Evolutionary conservation across 1,140 invertebrate genomes (phyloP).

Genomic region (Heliothis subflexa): DNA sequence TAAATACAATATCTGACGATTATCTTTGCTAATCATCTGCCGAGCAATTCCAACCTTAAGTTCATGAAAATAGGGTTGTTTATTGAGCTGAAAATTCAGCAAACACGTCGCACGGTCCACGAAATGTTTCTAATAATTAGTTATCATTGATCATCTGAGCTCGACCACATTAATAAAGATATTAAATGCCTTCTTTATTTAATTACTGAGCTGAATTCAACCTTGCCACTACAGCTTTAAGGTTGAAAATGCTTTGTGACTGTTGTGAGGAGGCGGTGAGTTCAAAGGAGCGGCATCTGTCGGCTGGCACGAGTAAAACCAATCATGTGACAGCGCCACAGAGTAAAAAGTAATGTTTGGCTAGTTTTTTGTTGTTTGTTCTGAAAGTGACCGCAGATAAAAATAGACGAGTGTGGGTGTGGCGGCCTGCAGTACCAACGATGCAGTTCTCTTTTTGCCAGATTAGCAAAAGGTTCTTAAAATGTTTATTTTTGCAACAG

Average conservation of each 20-base stretch:
- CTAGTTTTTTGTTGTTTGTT: conserved; percentile 34
- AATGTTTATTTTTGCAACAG: no score
- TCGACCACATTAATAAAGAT: conserved; percentile 85
- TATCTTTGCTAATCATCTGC: conserved; percentile 70
- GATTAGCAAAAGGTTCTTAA: neutral
- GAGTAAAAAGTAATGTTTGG: conserved; percentile 50
- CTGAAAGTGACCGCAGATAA: conserved; percentile 32
- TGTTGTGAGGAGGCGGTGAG: conserved; percentile 66
- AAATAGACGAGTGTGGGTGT: conserved; percentile 36
- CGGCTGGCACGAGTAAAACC: conserved; percentile 78
- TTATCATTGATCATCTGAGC: conserved; percentile 84
- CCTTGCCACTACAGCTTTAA: conserved; percentile 47
- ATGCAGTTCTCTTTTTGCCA: neutral
- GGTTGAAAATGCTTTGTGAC: conserved; percentile 47
- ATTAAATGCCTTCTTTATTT: conserved; percentile 78
- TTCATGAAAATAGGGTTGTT: conserved; percentile 51
- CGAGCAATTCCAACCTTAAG: conserved; percentile 52
- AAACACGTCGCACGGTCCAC: conserved; percentile 75
- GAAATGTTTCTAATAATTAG: conserved; percentile 86
- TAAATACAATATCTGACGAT: conserved; percentile 82
- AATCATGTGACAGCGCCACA: conserved; percentile 79
- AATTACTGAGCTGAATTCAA: conserved; percentile 46
- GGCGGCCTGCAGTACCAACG: neutral
- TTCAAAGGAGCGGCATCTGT: conserved; percentile 81
- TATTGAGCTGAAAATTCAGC: conserved; percentile 38